Evolutionary conservation across 2,888 invertebrate genomes (phyloP), one percentile per base, ranked within the genome.

Genomic region (Lycaena phlaeas): DNA sequence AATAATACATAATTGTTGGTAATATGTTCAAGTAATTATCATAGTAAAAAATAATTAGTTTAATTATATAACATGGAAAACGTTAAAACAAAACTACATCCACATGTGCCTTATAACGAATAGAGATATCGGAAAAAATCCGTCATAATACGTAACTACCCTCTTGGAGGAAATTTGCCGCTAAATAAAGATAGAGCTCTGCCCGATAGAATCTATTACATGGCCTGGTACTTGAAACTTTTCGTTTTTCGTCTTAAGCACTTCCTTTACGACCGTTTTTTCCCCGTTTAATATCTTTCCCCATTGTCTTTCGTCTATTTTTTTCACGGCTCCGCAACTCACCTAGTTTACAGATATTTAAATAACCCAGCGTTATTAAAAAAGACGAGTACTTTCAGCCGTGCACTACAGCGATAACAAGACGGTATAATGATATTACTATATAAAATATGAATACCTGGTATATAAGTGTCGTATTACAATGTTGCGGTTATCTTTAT

Each of bases 221-320:
- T 26, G 26, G 31, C 25, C 4, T 9, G 4, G 29, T 29, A 30
- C 30, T 29, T 18, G 15, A 31, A 69, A 71, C 69, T 68, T 71
- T 64, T 59, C 62, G 65, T 64, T 68, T 73, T 68, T 64, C 57
- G 54, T 56, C 57, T 54, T 53, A 59, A 63, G 58, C 63, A 68
- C 67, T 71, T 68, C 64, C 61, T 65, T 73, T 45, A 72, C 62
- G 62, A 57, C 61, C 54, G 66, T 66, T 66, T 74, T 72, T 63
- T 67, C 74, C 58, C 68, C 7, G 18, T 67, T 70, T 69, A 70
- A 65, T 70, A 73, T 65, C 54, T 67, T 69, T 64, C 54, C 59
- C 61, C 58, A 62, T 71, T 68, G 60, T 61, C 50, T 54, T 42
- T 51, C 56, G 58, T 52, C 44, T 36, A 47, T 50, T 42, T 42